phyloP scores from a whole-genome alignment of 2,888 invertebrate genomes.

The Heliconius cydno region DNA sequence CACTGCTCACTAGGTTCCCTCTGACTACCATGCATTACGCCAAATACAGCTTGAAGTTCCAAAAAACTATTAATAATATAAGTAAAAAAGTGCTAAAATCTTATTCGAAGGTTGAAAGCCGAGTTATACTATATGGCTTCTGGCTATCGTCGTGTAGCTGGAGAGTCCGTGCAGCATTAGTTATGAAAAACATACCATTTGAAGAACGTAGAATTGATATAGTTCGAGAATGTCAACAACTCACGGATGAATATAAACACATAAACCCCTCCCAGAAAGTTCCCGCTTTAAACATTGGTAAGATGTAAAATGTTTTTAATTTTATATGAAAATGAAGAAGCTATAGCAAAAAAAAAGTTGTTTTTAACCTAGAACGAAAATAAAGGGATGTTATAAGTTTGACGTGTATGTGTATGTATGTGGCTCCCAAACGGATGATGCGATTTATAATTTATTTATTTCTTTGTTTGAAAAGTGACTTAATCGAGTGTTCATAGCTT shows the following conservation, averaged over 20 bases:
- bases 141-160: slow-evolving; percentile 85
- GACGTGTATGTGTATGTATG: too few relatives aligned
- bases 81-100: background rate
- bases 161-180: slow-evolving; percentile 79
- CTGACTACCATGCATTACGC: too few relatives aligned
- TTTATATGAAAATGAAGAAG: background rate
- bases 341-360: background rate
- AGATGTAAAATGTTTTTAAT: slow-evolving; percentile 44
- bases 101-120: slow-evolving; percentile 40
- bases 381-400: too few relatives aligned
- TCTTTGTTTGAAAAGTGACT: too few relatives aligned
- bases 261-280: slow-evolving; percentile 78
- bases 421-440: too few relatives aligned
- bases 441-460: too few relatives aligned
- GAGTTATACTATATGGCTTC: slow-evolving; percentile 77
- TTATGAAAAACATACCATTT: slow-evolving; percentile 65
- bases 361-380: too few relatives aligned
- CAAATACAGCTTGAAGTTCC: too few relatives aligned
- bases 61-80: background rate
- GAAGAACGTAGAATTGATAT: slow-evolving; percentile 71
- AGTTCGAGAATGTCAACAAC: slow-evolving; percentile 59
- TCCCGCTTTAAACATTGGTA: slow-evolving; percentile 74
- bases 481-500: too few relatives aligned
- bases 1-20: too few relatives aligned
- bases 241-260: slow-evolving; percentile 62